phyloP scores from a whole-genome alignment of 2,888 invertebrate species.

The Steinernema scapterisci region DNA sequence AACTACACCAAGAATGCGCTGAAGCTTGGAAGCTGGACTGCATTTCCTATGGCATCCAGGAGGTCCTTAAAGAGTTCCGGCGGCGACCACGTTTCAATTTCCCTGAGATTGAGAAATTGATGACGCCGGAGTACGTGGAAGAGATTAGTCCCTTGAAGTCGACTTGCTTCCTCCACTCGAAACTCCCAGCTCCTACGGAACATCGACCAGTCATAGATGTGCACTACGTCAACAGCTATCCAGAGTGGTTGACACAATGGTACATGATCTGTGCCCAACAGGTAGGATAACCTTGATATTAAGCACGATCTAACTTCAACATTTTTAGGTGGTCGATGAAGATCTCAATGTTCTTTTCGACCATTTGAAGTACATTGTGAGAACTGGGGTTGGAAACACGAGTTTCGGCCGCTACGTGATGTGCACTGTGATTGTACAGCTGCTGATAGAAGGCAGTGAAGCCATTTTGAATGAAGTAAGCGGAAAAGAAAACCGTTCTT shows the following conservation, averaged over 20 bases:
- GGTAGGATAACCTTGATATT: background rate
- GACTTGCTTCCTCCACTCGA: slow-evolving; percentile 4
- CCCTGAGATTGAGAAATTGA: background rate
- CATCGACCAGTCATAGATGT: background rate
- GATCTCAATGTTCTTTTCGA: background rate
- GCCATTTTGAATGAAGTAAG: too few relatives aligned
- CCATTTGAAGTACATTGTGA: background rate
- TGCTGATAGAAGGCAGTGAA: slow-evolving; percentile 17
- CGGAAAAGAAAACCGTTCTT: too few relatives aligned
- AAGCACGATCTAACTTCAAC: too few relatives aligned
- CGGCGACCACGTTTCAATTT: background rate
- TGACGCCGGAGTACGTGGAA: background rate
- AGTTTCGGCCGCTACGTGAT: slow-evolving; percentile 32
- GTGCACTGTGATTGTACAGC: slow-evolving; percentile 33
- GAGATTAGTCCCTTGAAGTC: slow-evolving; percentile 11
- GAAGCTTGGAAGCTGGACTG: slow-evolving; percentile 23
- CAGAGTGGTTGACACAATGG: slow-evolving; percentile 33
- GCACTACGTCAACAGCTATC: background rate
- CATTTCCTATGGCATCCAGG: slow-evolving; percentile 27
- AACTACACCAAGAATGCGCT: slow-evolving; percentile 23
- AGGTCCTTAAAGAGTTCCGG: slow-evolving; percentile 16
- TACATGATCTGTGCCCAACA: slow-evolving; percentile 4
- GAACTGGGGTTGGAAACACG: too few relatives aligned
- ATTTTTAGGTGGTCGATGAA: background rate
- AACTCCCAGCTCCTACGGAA: background rate